Base-by-base conservation (phyloP, 2,113 vertebrate genomes). In the Sceloporus tristichus region DNA sequence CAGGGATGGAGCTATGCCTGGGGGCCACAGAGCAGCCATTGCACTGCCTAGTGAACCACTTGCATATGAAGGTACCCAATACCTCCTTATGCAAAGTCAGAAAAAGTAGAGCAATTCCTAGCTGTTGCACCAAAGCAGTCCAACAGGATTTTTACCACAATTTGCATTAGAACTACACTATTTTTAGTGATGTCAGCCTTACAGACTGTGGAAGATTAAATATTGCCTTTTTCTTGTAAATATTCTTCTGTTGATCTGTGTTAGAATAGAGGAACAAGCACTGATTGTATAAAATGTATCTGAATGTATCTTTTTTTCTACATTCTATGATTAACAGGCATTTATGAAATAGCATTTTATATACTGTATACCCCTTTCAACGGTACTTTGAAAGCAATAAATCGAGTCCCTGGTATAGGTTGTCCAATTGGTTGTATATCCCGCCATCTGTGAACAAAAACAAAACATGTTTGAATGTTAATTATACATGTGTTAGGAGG, bases 291-390 rank as follows among this genome's bases (percentile, higher is more conserved):
- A 48, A 86, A 71, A 70, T 79, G 5, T 40, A 85, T 34, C 23
- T 62, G 13, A 42, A 21, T 59, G 14, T 74, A 34, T 70, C 73
- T 77, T 27, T 82, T 42, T 73, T 86, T 85, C 14, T 59, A 14
- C 14, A 14, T 13, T 10, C 9, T 70, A 16, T 87, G 87, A 59
- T n/a, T 82, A 85, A 83, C 11, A 84, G 4, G 89, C 19, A 2
- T 2, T 56, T 68, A 82, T 42, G 62, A 85, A 93, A 88, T 80
- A 76, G 34, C 38, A 88, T 90, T 78, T 48, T 86, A 90, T 90
- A 94, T 95, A n/a, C n/a, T n/a, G n/a, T n/a, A 91, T 96, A 97
- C 96, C 94, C 95, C 96, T 94, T 97, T 97, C 85, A 96, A 95
- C 87, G 94, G 95, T 77, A 96, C 95, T 96, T 97, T 97, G 90